Conservation (phyloP, 2,113 vertebrate genomes). For the Psettodes erumei region DNA sequence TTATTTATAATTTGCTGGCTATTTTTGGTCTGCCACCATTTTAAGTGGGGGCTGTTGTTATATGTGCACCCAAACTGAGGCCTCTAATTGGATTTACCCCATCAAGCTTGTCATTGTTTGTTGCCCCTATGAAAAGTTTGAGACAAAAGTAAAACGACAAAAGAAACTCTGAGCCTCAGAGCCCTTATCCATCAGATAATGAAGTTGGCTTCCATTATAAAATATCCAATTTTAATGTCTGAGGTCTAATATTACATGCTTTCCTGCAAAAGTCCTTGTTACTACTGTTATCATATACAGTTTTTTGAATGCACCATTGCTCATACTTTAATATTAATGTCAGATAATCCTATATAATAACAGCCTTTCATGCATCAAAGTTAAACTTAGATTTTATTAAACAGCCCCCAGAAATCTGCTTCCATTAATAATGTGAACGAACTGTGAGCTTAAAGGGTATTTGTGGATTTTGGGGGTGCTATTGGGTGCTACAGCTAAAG, state of each 20-base stretch:
- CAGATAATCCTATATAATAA: not conserved
- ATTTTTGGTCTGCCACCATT: not conserved
- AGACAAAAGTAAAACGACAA: not conserved
- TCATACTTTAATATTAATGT: not conserved
- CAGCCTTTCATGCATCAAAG: not conserved
- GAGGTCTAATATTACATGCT: not conserved
- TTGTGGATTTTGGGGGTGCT: not conserved
- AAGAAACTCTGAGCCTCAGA: not conserved
- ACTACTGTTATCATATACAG: too few species aligned
- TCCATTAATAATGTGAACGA: not conserved
- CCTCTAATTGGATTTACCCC: slow-evolving; percentile 16
- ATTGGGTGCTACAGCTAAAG: not conserved
- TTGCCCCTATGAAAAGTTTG: not conserved
- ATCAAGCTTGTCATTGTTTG: not conserved
- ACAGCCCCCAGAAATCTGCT: not conserved
- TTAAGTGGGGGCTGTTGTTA: not conserved
- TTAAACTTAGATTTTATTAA: not conserved
- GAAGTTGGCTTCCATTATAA: not conserved
- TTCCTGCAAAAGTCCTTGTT: too few species aligned
- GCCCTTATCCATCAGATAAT: not conserved
- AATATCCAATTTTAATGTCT: too few species aligned
- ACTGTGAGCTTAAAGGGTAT: not conserved
- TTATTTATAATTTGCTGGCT: not conserved
- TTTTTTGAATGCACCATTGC: too few species aligned
- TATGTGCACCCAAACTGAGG: not conserved